Percentiles rank a stretch among this genome's conserved stretches.
These are phyloP conservation scores for Salminus brasiliensis DNA, from an alignment of 2,113 vertebrate species.

Conservation along the genomic window DNA sequence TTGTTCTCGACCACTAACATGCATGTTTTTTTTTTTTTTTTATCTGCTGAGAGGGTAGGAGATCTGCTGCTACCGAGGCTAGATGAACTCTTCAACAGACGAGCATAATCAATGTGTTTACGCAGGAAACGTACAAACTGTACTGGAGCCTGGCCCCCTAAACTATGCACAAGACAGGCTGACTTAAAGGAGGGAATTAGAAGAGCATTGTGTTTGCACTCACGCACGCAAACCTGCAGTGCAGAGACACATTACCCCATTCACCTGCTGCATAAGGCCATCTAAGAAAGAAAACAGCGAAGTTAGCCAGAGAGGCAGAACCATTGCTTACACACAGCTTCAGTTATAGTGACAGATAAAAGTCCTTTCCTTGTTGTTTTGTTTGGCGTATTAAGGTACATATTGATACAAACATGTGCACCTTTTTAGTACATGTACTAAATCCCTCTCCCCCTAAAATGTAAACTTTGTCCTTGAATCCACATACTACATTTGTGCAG, in stretches of 20 bases:
- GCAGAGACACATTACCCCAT: constrained; percentile 98
- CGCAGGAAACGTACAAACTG: too few relatives aligned
- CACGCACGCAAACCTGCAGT: constrained; percentile 97
- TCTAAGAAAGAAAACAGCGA: constrained; percentile 98
- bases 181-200: constrained; percentile 68
- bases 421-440: too few relatives aligned
- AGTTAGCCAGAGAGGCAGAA: constrained; percentile 81
- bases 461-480: too few relatives aligned
- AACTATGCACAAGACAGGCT: constrained; percentile 68
- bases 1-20: too few relatives aligned
- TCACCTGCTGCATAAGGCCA: constrained; percentile 95
- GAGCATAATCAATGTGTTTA: too few relatives aligned
- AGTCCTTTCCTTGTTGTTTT: neutral
- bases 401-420: neutral
- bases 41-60: too few relatives aligned
- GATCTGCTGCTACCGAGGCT: too few relatives aligned
- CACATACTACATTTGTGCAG: too few relatives aligned
- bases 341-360: neutral
- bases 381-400: neutral
- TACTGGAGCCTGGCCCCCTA: too few relatives aligned
- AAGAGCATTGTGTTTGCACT: constrained; percentile 95
- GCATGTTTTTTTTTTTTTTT: too few relatives aligned
- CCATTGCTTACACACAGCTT: neutral
- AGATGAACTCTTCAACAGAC: too few relatives aligned
- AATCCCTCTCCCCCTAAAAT: too few relatives aligned